A percentile compares a stretch with the other conserved stretches of the same genome.
Conservation (phyloP, 2,797 vertebrate genomes). For the Amazonetta brasiliensis region DNA sequence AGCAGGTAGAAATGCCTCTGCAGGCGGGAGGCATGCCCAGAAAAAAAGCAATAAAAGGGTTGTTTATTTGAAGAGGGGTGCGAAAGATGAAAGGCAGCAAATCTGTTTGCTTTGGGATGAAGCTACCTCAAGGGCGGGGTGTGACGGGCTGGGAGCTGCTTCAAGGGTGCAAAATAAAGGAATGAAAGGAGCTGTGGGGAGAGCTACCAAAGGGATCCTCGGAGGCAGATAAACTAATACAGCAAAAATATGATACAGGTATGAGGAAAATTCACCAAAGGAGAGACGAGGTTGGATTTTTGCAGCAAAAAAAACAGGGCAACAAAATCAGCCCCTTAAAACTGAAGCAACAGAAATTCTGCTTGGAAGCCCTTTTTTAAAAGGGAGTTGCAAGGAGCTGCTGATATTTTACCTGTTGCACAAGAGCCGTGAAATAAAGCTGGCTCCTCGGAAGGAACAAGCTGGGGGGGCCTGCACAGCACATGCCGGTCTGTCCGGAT, state of each 20-base stretch:
- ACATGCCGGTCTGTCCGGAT: not conserved
- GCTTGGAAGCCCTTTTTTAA: not conserved
- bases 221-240: not conserved
- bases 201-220: not conserved
- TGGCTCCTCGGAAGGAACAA: not conserved
- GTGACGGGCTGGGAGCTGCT: not conserved
- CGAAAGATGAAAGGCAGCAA: slow-evolving; percentile 9
- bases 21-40: not conserved
- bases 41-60: not conserved
- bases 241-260: not conserved
- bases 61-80: not conserved
- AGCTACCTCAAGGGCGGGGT: not conserved
- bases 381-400: not conserved
- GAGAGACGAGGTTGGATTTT: not conserved
- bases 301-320: not conserved
- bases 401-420: not conserved
- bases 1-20: not conserved
- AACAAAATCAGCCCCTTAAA: not conserved
- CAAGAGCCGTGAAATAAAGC: not conserved
- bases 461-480: too few relatives aligned
- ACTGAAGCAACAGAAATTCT: not conserved
- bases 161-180: not conserved
- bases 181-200: not conserved
- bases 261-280: not conserved
- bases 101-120: slow-evolving; percentile 26